A percentile compares a stretch with the other conserved stretches of the same genome.
phyloP scores from a whole-genome alignment of 2,888 invertebrate genomes.

The Thymelicus acteon region DNA sequence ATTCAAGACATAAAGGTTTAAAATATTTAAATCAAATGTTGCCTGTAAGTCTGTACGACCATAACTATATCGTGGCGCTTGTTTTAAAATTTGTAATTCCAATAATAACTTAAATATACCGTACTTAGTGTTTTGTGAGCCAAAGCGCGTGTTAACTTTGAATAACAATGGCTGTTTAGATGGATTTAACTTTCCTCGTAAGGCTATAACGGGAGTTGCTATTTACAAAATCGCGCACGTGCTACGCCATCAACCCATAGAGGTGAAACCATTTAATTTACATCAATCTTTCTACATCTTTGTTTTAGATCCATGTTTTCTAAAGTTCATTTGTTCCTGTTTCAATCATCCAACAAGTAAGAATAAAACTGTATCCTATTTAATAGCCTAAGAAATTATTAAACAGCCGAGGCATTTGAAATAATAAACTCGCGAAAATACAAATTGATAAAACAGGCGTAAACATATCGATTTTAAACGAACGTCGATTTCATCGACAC shows the following conservation, averaged over 20 bases:
- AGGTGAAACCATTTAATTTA: slow-evolving; percentile 8
- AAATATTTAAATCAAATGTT: too few species aligned
- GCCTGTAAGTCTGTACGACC: background rate
- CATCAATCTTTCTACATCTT: background rate
- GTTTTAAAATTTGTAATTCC: slow-evolving; percentile 2
- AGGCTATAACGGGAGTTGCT: slow-evolving; percentile 44
- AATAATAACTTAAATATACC: slow-evolving; percentile 6
- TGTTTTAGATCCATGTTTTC: background rate
- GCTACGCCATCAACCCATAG: background rate
- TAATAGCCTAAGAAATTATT: too few species aligned
- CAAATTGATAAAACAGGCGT: background rate
- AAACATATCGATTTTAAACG: background rate
- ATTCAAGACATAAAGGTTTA: too few species aligned
- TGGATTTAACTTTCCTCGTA: slow-evolving; percentile 46
- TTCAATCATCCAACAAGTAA: too few species aligned
- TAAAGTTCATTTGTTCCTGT: background rate
- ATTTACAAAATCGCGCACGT: slow-evolving; percentile 30
- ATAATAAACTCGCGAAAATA: background rate
- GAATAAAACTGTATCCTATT: too few species aligned
- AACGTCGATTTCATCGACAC: slow-evolving; percentile 10
- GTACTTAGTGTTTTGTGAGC: slow-evolving; percentile 12
- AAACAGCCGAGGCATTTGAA: background rate
- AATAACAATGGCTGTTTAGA: slow-evolving; percentile 64
- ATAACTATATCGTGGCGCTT: too few species aligned
- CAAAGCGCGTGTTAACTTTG: slow-evolving; percentile 60